These are phyloP conservation scores for Melanotaenia trifasciata DNA, from an alignment of 2,797 vertebrate genomes.

Conservation along the genomic window DNA sequence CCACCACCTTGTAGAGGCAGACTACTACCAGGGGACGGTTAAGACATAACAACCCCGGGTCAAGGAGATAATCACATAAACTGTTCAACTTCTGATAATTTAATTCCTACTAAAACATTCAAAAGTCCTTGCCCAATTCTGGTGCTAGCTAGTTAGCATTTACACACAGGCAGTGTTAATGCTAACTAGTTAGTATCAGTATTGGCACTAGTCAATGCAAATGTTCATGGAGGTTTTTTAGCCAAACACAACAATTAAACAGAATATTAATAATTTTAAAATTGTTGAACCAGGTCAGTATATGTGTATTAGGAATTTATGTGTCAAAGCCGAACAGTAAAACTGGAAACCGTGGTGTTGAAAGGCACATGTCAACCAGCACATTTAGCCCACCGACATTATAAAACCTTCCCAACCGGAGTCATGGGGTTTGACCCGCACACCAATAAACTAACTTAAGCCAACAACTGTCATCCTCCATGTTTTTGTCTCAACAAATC, in stretches of 20 bases:
- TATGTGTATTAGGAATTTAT: not conserved
- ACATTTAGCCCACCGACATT: not conserved
- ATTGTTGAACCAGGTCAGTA: no score
- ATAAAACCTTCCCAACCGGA: not conserved
- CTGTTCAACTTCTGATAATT: not conserved
- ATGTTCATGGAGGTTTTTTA: not conserved
- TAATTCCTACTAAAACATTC: not conserved
- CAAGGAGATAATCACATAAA: no score
- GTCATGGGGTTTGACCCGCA: not conserved
- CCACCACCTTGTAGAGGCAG: no score
- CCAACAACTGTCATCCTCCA: not conserved
- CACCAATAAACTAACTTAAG: not conserved
- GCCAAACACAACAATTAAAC: no score
- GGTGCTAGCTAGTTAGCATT: no score
- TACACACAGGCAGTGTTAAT: not conserved
- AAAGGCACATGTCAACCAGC: not conserved
- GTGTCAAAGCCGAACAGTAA: not conserved
- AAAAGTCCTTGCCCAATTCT: not conserved
- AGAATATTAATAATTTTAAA: no score
- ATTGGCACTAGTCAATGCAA: not conserved
- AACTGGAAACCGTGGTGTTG: no score
- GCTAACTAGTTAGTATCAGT: not conserved
- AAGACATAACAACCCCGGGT: not conserved
- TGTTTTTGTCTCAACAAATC: not conserved
- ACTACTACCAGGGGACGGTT: not conserved